These are phyloP conservation scores for Plutomurus gul DNA, from an alignment of 1,140 invertebrate genomes.

Conservation along the genomic window DNA sequence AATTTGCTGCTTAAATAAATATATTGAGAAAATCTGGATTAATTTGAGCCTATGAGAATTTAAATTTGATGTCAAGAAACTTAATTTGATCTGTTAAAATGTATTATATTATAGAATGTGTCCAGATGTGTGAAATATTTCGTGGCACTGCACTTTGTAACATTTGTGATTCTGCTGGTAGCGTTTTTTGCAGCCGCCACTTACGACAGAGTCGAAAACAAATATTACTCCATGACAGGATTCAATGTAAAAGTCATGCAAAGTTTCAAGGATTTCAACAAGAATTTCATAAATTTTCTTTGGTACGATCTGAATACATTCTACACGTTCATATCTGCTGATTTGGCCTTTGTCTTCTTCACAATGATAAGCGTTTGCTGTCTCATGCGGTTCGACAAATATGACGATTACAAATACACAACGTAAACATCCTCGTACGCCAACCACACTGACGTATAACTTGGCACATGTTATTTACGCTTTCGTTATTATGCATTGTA, in stretches of 20 bases:
- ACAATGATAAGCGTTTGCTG: constrained; percentile 36
- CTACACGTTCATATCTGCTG: constrained; percentile 4
- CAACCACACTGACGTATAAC: too few species aligned
- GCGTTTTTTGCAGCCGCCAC: background rate
- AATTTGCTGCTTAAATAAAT: too few species aligned
- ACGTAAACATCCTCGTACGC: background rate
- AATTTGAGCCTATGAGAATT: background rate
- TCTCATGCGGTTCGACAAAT: background rate
- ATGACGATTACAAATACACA: background rate
- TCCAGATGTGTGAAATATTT: constrained; percentile 25
- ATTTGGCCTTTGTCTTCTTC: constrained; percentile 17
- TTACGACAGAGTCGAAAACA: constrained; percentile 28
- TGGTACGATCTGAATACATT: constrained; percentile 14
- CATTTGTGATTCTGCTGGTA: constrained; percentile 15
- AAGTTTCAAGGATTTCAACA: background rate
- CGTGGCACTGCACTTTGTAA: constrained; percentile 35
- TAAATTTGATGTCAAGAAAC: background rate
- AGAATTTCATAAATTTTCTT: background rate
- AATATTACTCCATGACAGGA: background rate
- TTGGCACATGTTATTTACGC: too few species aligned
- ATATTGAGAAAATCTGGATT: background rate
- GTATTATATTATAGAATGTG: constrained; percentile 6
- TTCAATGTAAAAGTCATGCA: constrained; percentile 29
- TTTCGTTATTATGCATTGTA: too few species aligned
- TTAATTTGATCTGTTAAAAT: background rate